Percentiles rank a stretch among this genome's conserved stretches.
These are phyloP conservation scores for Drosophila atroscutellata DNA, from an alignment of 2,888 invertebrate species.

Conservation along the genomic window DNA sequence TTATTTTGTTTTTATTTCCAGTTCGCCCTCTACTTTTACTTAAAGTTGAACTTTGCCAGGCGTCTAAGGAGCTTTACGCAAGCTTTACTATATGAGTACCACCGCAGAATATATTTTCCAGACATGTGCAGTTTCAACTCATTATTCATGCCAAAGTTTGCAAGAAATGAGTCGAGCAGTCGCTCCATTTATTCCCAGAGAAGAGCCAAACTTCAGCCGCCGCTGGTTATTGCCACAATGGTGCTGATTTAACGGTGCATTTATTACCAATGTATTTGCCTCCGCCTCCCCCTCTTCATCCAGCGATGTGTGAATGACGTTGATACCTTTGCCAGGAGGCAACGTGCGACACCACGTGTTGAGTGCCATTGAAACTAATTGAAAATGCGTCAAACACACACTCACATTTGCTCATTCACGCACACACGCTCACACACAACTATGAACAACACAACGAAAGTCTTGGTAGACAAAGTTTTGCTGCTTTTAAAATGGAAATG, in stretches of 20 bases:
- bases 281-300: not conserved
- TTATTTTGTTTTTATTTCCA: not conserved
- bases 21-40: not conserved
- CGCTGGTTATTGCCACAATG: slow-evolving; percentile 48
- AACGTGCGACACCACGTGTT: slow-evolving; percentile 57
- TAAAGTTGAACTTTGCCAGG: not conserved
- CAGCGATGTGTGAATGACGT: slow-evolving; percentile 51
- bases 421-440: slow-evolving; percentile 7
- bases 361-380: slow-evolving; percentile 75
- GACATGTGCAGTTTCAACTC: slow-evolving; percentile 23
- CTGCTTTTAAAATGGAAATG: slow-evolving; percentile 65
- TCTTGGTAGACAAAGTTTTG: slow-evolving; percentile 70
- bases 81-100: not conserved
- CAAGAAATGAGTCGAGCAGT: slow-evolving; percentile 38
- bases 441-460: slow-evolving; percentile 39
- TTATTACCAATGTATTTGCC: slow-evolving; percentile 74
- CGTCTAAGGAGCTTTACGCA: slow-evolving; percentile 11
- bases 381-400: slow-evolving; percentile 65
- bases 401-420: slow-evolving; percentile 23
- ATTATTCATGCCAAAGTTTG: slow-evolving; percentile 64
- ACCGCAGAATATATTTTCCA: not conserved
- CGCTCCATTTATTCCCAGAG: slow-evolving; percentile 3
- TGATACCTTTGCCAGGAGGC: slow-evolving; percentile 65
- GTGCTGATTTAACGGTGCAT: slow-evolving; percentile 73
- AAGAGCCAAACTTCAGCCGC: slow-evolving; percentile 1